Conservation (phyloP, 1,140 invertebrate genomes). For the Dendroctonus valens region DNA sequence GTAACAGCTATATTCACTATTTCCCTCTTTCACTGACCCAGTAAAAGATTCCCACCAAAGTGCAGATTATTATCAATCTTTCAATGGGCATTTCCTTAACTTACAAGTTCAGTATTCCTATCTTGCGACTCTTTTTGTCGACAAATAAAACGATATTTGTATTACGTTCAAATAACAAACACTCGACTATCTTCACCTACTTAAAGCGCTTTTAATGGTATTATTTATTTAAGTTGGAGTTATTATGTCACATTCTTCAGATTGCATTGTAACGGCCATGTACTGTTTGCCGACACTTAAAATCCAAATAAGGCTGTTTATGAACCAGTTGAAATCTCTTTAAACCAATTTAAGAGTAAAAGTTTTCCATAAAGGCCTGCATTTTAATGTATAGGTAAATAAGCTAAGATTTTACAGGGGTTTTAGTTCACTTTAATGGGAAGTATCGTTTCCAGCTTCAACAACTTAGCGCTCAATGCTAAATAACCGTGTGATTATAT, state of each 20-base stretch:
- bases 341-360: background rate
- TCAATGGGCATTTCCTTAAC: slow-evolving; percentile 3
- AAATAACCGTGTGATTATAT: too few relatives aligned
- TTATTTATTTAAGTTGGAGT: slow-evolving; percentile 1
- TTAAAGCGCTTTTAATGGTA: slow-evolving; percentile 1
- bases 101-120: background rate
- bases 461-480: too few relatives aligned
- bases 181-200: background rate
- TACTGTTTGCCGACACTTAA: slow-evolving; percentile 2
- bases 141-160: slow-evolving; percentile 1
- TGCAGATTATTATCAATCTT: background rate
- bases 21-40: too few relatives aligned
- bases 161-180: background rate
- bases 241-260: background rate
- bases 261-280: background rate
- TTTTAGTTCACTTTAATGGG: too few relatives aligned
- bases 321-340: slow-evolving; percentile 1
- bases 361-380: background rate
- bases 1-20: too few relatives aligned
- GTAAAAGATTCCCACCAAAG: too few relatives aligned
- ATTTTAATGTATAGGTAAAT: background rate
- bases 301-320: slow-evolving; percentile 1
- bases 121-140: background rate
- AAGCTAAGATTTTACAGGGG: background rate
- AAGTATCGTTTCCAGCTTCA: too few relatives aligned